Evolutionary conservation across 1,140 invertebrate species (phyloP), one percentile per base, ranked within the genome.

Genomic region (Drosophila insularis): DNA sequence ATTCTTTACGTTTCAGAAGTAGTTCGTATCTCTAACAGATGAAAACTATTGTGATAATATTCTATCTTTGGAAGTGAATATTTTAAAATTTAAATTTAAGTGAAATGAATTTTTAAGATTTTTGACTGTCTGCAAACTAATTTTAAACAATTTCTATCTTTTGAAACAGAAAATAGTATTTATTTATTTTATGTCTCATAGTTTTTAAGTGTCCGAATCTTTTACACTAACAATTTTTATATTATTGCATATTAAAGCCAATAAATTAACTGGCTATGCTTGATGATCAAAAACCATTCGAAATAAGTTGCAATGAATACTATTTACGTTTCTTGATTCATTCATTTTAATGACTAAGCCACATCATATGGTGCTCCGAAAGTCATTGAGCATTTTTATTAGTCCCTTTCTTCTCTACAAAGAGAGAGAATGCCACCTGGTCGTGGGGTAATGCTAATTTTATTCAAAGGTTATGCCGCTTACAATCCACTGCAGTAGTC

Each of bases 381-480:
- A 63, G 64, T 70, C 71, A 86, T 81, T 79, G 70, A 67, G 68
- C 40, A 78, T 89, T 72, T 89, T 80, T 89, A 80, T 87, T 80
- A 70, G 74, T 78, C 80, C 68, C 61, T 55, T 39, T 32, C 14
- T 11, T 50, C 17, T 19, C 17, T 19, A 8, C 17, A 17, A 17
- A 8, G 43, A 35, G 32, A 32, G 23, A 32, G 60, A 66, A 60
- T 65, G 68, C 59, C 69, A 81, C 71, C 71, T 76, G 73, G 56
- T 37, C 68, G 35, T 59, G 63, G 66, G 81, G 72, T 87, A 87
- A 87, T 87, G 72, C 77, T 89, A 89, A 80, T 89, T 89, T 89
- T 89, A 89, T 89, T 89, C 80, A 84, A 89, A 89, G 77, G 79
- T 71, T 82, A 80, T 82, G 79, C 75, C 72, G 71, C n/a, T 81